Percentiles rank a stretch among this genome's conserved stretches.
Evolutionary conservation across 2,797 vertebrate species (phyloP).

Genomic region (Pelobates cultripes): DNA sequence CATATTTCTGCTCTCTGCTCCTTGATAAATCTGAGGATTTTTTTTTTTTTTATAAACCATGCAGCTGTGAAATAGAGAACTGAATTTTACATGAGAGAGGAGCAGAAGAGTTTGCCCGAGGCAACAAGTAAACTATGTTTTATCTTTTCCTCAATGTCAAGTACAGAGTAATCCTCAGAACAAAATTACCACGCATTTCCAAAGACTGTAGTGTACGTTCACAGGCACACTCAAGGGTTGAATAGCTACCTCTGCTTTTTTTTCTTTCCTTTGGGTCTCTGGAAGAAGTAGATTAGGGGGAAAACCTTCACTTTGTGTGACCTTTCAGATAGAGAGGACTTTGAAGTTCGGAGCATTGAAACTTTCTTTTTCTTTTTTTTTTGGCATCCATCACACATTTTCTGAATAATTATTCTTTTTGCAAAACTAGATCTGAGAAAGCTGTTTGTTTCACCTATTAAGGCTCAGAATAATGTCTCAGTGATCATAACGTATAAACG

Average conservation of each 20-base stretch:
- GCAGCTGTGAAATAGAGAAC: constrained; percentile 37
- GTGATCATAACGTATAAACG: no score
- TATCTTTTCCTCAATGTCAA: constrained; percentile 53
- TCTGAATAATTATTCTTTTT: neutral
- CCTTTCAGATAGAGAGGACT: constrained; percentile 36
- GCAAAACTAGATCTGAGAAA: no score
- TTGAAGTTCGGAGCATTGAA: constrained; percentile 27
- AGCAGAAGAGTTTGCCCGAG: constrained; percentile 24
- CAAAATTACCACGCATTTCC: constrained; percentile 41
- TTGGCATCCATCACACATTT: neutral
- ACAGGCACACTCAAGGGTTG: constrained; percentile 50
- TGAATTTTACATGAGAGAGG: constrained; percentile 43
- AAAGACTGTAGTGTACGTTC: constrained; percentile 28
- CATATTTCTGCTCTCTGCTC: constrained; percentile 14
- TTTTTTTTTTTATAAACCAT: constrained; percentile 18
- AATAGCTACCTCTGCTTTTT: constrained; percentile 35
- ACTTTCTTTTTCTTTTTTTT: neutral
- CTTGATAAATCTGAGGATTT: constrained; percentile 18
- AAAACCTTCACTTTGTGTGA: constrained; percentile 22
- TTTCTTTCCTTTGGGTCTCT: constrained; percentile 13
- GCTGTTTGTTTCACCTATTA: no score
- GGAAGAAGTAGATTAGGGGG: neutral
- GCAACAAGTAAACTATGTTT: constrained; percentile 49
- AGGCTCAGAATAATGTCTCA: no score
- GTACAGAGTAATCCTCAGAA: constrained; percentile 48